Evolutionary conservation across 2,113 vertebrate species (phyloP).

Genomic region (Pitta sordida): DNA sequence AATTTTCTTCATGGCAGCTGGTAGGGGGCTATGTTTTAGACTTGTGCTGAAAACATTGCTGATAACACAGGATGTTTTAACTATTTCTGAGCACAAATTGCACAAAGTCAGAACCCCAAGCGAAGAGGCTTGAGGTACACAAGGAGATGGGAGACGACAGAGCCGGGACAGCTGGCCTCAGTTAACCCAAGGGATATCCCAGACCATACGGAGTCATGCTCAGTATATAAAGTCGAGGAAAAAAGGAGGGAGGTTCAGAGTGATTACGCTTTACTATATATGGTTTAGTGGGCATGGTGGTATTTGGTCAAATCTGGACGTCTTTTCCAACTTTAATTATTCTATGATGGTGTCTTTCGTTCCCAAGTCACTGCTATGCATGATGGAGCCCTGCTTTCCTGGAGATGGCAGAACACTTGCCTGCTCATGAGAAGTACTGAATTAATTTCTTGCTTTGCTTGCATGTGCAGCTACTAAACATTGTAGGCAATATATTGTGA

Average conservation of each 20-base stretch:
- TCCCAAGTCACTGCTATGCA: rapidly evolving
- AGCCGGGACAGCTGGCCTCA: neutral
- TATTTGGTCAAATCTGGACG: neutral
- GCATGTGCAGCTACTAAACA: neutral
- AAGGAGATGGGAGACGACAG: neutral
- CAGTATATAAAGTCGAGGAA: neutral
- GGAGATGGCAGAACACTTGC: neutral
- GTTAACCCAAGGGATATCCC: neutral
- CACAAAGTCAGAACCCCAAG: neutral
- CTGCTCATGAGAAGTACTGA: rapidly evolving
- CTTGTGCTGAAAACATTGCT: neutral
- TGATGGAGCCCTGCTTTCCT: neutral
- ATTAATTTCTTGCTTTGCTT: neutral
- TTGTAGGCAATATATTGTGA: neutral
- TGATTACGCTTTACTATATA: neutral
- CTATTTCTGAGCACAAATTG: neutral
- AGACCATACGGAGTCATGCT: rapidly evolving
- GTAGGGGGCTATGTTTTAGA: neutral
- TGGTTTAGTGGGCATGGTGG: neutral
- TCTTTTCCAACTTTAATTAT: neutral
- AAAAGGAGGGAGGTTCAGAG: neutral
- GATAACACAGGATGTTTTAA: neutral
- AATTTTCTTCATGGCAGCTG: neutral
- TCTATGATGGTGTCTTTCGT: neutral
- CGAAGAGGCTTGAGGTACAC: rapidly evolving